Conservation (phyloP, 1,140 invertebrate species). For the Tigriopus japonicus region DNA sequence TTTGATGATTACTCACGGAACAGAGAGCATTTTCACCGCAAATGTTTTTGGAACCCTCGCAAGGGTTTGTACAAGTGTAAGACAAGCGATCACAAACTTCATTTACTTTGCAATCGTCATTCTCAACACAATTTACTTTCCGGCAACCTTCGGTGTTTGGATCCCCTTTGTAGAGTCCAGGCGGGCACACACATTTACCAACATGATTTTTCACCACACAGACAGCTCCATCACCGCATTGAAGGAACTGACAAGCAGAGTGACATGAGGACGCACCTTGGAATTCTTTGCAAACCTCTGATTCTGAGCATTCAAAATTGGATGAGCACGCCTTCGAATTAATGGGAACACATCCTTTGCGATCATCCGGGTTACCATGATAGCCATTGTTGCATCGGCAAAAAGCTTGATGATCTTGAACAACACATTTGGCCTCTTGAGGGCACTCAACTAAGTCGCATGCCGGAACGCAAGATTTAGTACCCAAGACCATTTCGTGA, state of each 20-base stretch:
- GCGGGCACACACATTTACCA: slow-evolving; percentile 66
- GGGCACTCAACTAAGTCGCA: slow-evolving; percentile 62
- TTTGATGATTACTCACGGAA: slow-evolving; percentile 57
- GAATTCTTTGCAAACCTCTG: slow-evolving; percentile 43
- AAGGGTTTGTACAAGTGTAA: slow-evolving; percentile 60
- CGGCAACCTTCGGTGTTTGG: slow-evolving; percentile 58
- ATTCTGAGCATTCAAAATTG: slow-evolving; percentile 58
- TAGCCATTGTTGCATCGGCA: slow-evolving; percentile 61
- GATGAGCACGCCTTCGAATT: slow-evolving; percentile 50
- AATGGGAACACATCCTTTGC: slow-evolving; percentile 52
- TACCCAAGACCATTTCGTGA: slow-evolving; percentile 53
- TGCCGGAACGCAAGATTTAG: slow-evolving; percentile 48
- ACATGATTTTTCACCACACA: slow-evolving; percentile 71
- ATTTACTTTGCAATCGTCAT: slow-evolving; percentile 51
- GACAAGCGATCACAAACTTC: slow-evolving; percentile 60
- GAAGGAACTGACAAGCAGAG: slow-evolving; percentile 48
- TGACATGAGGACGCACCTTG: slow-evolving; percentile 36
- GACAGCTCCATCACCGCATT: slow-evolving; percentile 61
- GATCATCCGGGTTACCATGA: slow-evolving; percentile 66
- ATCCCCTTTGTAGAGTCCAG: slow-evolving; percentile 58
- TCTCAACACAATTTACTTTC: slow-evolving; percentile 61
- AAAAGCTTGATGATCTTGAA: slow-evolving; percentile 45
- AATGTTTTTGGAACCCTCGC: slow-evolving; percentile 37
- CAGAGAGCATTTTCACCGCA: slow-evolving; percentile 74
- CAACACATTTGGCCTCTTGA: slow-evolving; percentile 54